A percentile compares a stretch with the other conserved stretches of the same genome.
Conservation (phyloP, 1,140 invertebrate species). For the Drosophila parabipectinata region DNA sequence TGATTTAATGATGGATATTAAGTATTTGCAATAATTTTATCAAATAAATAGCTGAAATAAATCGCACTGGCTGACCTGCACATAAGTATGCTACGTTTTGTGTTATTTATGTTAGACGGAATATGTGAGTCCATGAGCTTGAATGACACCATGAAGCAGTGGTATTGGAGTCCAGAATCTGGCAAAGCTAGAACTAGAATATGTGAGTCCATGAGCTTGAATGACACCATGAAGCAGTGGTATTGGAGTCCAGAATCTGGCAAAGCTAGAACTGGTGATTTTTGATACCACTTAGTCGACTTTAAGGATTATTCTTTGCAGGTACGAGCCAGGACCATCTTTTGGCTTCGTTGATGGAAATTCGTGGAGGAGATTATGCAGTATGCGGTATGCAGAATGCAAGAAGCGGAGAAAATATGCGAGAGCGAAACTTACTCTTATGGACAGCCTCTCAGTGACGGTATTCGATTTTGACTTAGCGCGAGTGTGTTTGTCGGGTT, state of each 20-base stretch:
- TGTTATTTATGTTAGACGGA: too few species aligned
- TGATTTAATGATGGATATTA: neutral
- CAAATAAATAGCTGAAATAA: too few species aligned
- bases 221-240: too few species aligned
- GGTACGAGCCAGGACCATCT: neutral
- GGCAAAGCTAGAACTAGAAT: constrained; percentile 4
- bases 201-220: too few species aligned
- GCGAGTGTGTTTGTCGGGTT: constrained; percentile 37
- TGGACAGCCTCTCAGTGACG: constrained; percentile 62
- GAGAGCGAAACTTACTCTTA: constrained; percentile 62
- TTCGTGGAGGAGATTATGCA: constrained; percentile 32
- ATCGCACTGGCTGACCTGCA: neutral
- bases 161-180: too few species aligned
- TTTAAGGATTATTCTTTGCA: too few species aligned
- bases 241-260: too few species aligned
- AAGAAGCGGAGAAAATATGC: constrained; percentile 19
- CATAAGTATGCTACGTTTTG: neutral
- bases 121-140: too few species aligned
- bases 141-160: too few species aligned
- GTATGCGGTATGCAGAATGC: constrained; percentile 44
- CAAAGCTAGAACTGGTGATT: constrained; percentile 44
- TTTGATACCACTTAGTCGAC: constrained; percentile 21
- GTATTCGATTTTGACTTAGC: constrained; percentile 57
- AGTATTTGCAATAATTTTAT: too few species aligned
- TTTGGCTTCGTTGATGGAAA: constrained; percentile 41